Evolutionary conservation across 2,797 vertebrate species (phyloP), one percentile per base, ranked within the genome.

Genomic region (Sphenopsis melanotis): DNA sequence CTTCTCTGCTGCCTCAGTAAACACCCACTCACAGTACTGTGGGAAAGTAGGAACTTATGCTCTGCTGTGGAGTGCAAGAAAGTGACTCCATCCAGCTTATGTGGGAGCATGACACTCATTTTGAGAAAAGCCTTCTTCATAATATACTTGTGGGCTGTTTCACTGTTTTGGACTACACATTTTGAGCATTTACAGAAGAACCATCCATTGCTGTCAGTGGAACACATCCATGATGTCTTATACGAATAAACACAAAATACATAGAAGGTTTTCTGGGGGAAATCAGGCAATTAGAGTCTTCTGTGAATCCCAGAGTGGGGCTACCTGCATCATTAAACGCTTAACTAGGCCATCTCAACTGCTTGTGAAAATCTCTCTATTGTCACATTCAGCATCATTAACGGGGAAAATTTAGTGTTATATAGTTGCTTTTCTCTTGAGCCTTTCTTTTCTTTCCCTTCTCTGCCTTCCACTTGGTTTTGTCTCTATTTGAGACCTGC

Each of bases 281-380:
- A 86, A 86, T 41, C 24, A 9, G 66, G 41, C 77, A 78, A 76
- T 87, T 82, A 83, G 69, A 93, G 65, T 78, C 20, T 83, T 72
- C 32, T 63, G 16, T 89, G 89, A 91, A 75, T 78, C 59, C 61
- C 79, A 55, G 72, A 89, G 82, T 57, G 61, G 30, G 44, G 47
- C 76, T 94, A 39, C 69, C 55, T 89, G 82, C 87, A 92, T 90
- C 87, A 79, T 90, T 88, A 87, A 93, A 87, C 50, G 59, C 32
- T 71, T 89, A 87, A 93, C 72, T 87, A 83, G 87, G 55, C 65
- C 15, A 2, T 52, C 66, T 78, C 50, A 83, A 65, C 57, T 94
- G 72, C 55, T 86, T 90, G 61, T 90, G 79, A 92, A 93, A 91
- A 78, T 83, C 55, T 93, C 64, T 87, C 70, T 69, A 24, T 79